Evolutionary conservation across 2,113 vertebrate species (phyloP).

Genomic region (Motacilla tschutschensis): DNA sequence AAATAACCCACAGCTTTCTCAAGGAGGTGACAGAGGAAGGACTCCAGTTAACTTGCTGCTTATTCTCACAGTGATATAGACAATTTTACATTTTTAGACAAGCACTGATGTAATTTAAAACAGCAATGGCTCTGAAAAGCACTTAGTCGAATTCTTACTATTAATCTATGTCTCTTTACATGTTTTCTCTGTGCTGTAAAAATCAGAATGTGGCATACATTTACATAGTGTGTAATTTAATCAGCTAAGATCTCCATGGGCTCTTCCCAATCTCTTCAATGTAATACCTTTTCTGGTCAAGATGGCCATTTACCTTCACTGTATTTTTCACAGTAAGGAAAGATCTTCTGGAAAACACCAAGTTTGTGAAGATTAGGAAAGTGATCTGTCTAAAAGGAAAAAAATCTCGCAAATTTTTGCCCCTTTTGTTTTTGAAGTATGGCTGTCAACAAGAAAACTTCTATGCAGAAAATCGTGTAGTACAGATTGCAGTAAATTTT

Average conservation of each 20-base stretch:
- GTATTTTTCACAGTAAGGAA: conserved; percentile 5
- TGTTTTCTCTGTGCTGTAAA: not conserved
- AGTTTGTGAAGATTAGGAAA: not conserved
- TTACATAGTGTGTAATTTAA: not conserved
- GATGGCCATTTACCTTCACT: conserved; percentile 5
- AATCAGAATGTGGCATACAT: not conserved
- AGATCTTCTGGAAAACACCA: not conserved
- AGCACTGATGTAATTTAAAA: not conserved
- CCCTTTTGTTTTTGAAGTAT: not conserved
- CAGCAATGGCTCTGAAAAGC: not conserved
- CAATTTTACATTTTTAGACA: not conserved
- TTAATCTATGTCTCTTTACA: not conserved
- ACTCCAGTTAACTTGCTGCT: conserved; percentile 6
- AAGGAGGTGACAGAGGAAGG: conserved; percentile 9
- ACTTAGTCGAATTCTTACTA: not conserved
- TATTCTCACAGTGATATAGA: not conserved
- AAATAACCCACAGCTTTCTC: conserved; percentile 47
- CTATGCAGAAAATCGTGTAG: not conserved
- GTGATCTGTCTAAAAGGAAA: not conserved
- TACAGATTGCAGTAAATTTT: not conserved
- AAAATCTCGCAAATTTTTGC: not conserved
- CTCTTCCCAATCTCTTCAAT: not conserved
- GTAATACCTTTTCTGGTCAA: not conserved
- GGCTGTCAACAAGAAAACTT: not conserved
- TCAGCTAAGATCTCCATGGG: not conserved